Percentiles rank a stretch among this genome's conserved stretches.
Evolutionary conservation across 2,113 vertebrate genomes (phyloP).

Genomic region (Catharus fuscescens): DNA sequence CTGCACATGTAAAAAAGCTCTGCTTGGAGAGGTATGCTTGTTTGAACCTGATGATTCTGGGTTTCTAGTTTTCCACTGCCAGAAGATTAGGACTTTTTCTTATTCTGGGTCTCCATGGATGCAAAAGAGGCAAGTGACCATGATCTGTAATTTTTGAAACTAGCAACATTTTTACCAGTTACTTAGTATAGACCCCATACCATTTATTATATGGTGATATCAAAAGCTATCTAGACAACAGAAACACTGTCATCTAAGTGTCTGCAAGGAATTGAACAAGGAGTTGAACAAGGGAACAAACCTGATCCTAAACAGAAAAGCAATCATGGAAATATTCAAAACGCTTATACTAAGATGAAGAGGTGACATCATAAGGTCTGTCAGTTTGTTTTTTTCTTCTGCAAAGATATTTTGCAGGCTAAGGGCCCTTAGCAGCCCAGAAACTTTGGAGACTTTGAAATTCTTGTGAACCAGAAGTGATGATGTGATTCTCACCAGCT

Average conservation of each 20-base stretch:
- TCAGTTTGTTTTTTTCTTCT: not conserved
- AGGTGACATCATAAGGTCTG: not conserved
- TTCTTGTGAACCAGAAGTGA: not conserved
- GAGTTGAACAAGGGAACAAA: not conserved
- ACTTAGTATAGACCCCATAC: not conserved
- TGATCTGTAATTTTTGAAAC: not conserved
- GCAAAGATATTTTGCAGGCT: not conserved
- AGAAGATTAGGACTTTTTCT: not conserved
- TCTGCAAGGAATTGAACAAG: not conserved
- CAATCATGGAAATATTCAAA: not conserved
- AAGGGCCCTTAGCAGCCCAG: not conserved
- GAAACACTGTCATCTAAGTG: not conserved
- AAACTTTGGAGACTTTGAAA: not conserved
- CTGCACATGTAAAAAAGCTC: not conserved
- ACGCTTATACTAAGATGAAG: not conserved
- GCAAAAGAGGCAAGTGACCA: not conserved
- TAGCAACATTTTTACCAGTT: not conserved
- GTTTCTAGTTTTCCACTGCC: not conserved
- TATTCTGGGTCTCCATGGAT: not conserved
- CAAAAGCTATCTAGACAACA: not conserved
- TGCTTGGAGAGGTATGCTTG: not conserved
- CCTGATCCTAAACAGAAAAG: not conserved
- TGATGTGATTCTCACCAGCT: slow-evolving; percentile 64
- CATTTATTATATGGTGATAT: not conserved
- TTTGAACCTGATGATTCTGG: not conserved